Conservation (phyloP, 2,113 vertebrate genomes). For the Nothoprocta perdicaria region DNA sequence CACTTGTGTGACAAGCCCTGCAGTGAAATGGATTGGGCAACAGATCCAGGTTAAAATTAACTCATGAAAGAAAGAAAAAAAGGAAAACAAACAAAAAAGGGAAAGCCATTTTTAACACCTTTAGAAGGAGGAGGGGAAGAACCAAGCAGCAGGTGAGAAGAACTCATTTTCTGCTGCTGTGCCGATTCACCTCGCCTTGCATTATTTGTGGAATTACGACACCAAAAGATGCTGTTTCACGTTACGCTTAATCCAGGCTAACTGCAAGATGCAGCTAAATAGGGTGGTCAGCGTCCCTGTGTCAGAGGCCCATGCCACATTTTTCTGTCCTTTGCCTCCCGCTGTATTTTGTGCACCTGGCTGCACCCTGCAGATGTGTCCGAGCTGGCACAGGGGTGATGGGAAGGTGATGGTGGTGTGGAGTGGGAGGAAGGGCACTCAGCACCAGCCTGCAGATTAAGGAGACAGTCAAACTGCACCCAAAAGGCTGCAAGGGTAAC, state of each 20-base stretch:
- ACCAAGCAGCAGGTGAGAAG: neutral
- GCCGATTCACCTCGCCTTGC: neutral
- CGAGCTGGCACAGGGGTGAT: neutral
- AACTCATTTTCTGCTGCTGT: neutral
- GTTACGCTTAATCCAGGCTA: neutral
- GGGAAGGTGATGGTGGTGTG: neutral
- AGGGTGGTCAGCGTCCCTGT: neutral
- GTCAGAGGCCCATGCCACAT: neutral
- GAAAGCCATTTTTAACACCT: neutral
- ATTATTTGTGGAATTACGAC: neutral
- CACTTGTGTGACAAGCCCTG: neutral
- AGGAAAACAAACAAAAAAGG: too few species aligned
- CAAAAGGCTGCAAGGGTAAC: neutral
- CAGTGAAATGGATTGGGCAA: neutral
- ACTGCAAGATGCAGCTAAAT: neutral
- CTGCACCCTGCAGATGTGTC: neutral
- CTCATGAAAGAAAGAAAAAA: neutral
- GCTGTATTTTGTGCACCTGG: neutral
- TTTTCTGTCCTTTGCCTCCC: neutral
- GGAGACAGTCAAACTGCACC: neutral
- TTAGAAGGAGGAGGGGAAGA: neutral
- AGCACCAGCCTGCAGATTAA: neutral
- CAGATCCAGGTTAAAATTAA: neutral
- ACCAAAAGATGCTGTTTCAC: neutral
- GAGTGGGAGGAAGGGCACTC: neutral